phyloP scores from a whole-genome alignment of 2,113 vertebrate species.

The Porphyrio hochstetteri region DNA sequence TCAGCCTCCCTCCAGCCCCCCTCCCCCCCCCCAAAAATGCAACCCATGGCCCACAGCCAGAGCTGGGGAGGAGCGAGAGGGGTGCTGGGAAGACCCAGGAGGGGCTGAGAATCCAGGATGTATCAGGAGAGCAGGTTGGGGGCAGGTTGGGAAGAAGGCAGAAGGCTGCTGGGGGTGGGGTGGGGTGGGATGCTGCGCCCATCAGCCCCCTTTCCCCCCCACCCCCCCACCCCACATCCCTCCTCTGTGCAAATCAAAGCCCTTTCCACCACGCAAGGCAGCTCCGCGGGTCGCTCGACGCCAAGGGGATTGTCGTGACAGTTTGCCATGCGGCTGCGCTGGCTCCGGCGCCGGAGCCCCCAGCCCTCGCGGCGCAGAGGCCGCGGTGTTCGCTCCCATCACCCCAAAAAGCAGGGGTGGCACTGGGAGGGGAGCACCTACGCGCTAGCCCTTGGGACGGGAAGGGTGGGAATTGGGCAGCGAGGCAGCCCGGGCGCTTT shows the following conservation, averaged over 20 bases:
- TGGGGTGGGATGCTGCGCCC: constrained; percentile 14
- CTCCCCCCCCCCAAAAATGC: not conserved
- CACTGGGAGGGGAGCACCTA: constrained; percentile 18
- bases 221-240: not conserved
- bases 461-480: constrained; percentile 40
- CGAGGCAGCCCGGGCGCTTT: constrained; percentile 12
- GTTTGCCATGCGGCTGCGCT: not conserved
- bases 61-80: not conserved
- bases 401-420: not conserved
- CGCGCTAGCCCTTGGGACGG: constrained; percentile 62
- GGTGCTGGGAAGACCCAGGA: not conserved
- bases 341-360: not conserved
- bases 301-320: constrained; percentile 71
- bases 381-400: not conserved
- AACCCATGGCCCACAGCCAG: constrained; percentile 39
- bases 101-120: not conserved
- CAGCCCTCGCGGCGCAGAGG: not conserved
- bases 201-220: not conserved
- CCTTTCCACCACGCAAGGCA: constrained; percentile 74
- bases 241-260: constrained; percentile 78
- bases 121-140: not conserved
- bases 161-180: constrained; percentile 5
- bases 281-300: constrained; percentile 60
- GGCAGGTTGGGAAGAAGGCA: not conserved
- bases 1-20: constrained; percentile 11